A percentile compares a stretch with the other conserved stretches of the same genome.
Evolutionary conservation across 2,888 invertebrate genomes (phyloP).

Genomic region (Mycalesis mineus): DNA sequence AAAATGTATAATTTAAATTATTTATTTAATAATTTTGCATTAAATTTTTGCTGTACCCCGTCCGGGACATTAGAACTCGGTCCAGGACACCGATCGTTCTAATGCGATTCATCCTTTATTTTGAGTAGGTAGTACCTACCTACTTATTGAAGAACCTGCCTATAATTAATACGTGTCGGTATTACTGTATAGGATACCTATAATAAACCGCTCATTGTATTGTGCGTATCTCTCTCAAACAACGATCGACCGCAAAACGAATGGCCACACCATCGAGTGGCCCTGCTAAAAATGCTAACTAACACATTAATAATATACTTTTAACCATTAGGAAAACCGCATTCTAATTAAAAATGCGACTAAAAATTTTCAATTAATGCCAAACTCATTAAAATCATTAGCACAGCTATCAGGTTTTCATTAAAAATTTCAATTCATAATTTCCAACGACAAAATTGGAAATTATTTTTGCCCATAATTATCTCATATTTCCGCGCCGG

Average conservation of each 20-base stretch:
- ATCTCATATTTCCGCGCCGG: constrained; percentile 61
- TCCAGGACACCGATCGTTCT: too few species aligned
- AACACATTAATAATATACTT: constrained; percentile 10
- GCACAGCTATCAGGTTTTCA: constrained; percentile 36
- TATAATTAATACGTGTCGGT: too few species aligned
- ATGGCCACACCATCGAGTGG: not conserved
- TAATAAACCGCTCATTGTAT: not conserved
- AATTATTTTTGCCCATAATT: constrained; percentile 68
- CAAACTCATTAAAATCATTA: constrained; percentile 35
- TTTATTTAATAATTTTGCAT: too few species aligned
- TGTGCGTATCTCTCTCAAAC: not conserved
- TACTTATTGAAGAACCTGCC: too few species aligned
- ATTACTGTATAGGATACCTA: too few species aligned
- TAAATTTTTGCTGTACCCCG: too few species aligned
- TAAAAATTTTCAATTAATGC: constrained; percentile 33
- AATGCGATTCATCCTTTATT: too few species aligned
- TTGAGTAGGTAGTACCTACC: too few species aligned
- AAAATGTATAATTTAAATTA: too few species aligned
- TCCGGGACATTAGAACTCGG: too few species aligned
- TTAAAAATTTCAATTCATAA: constrained; percentile 48
- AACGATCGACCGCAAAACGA: constrained; percentile 1
- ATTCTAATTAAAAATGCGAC: constrained; percentile 30
- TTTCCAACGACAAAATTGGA: constrained; percentile 54
- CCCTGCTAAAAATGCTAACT: not conserved
- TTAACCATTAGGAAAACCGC: constrained; percentile 24